phyloP scores from a whole-genome alignment of 2,888 invertebrate genomes.

The Drosophila putrida region DNA sequence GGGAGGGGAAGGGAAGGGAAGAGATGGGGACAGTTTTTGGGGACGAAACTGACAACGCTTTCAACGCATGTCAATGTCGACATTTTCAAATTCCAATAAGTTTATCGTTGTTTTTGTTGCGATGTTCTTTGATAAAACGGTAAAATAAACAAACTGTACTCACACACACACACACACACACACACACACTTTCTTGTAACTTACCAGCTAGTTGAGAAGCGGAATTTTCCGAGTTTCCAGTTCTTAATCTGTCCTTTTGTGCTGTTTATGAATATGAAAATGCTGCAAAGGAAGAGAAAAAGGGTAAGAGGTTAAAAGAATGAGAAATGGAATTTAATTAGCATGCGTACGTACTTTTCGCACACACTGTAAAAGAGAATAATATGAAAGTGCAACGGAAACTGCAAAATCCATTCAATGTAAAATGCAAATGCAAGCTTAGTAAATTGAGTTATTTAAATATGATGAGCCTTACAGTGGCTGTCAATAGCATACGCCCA shows the following conservation, averaged over 20 bases:
- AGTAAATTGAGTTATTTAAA: slow-evolving; percentile 32
- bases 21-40: slow-evolving; percentile 6
- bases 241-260: slow-evolving; percentile 6
- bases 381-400: slow-evolving; percentile 21
- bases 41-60: slow-evolving; percentile 47
- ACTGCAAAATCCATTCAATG: slow-evolving; percentile 20
- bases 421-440: slow-evolving; percentile 15
- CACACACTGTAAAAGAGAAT: slow-evolving; percentile 37
- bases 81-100: slow-evolving; percentile 75
- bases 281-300: slow-evolving; percentile 39
- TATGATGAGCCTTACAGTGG: slow-evolving; percentile 25
- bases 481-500: slow-evolving; percentile 13
- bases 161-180: slow-evolving; percentile 9
- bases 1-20: not conserved
- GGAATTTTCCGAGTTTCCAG: slow-evolving; percentile 24
- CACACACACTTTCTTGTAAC: slow-evolving; percentile 9
- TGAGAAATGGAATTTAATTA: slow-evolving; percentile 60
- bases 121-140: slow-evolving; percentile 51
- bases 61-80: slow-evolving; percentile 69
- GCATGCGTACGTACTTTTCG: slow-evolving; percentile 47
- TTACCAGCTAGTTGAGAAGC: slow-evolving; percentile 43
- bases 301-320: slow-evolving; percentile 1
- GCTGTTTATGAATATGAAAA: slow-evolving; percentile 51
- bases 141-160: slow-evolving; percentile 41
- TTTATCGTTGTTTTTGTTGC: slow-evolving; percentile 34